These are phyloP conservation scores for Acanthococcus lagerstroemiae DNA, from an alignment of 2,888 invertebrate genomes.

Conservation along the genomic window DNA sequence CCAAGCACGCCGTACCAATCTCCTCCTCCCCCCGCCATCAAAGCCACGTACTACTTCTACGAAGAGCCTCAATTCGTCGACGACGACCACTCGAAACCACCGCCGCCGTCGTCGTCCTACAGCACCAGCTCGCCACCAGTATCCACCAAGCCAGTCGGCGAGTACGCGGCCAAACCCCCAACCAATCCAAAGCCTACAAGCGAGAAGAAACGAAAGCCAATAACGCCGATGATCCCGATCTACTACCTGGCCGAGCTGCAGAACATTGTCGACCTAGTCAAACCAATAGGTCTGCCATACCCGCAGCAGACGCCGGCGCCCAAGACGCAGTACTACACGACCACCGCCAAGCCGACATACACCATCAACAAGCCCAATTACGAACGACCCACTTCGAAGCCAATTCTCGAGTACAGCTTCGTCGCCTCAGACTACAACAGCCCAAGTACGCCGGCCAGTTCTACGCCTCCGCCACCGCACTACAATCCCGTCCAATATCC, in stretches of 20 bases:
- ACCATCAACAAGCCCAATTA: conserved; percentile 31
- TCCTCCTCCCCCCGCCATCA: conserved; percentile 26
- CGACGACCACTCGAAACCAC: conserved; percentile 33
- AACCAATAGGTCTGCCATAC: conserved; percentile 5
- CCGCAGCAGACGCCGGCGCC: conserved; percentile 9
- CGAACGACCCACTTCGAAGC: conserved; percentile 30
- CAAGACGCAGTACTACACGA: conserved; percentile 35
- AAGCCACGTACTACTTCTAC: conserved; percentile 57
- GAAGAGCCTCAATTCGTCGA: conserved; percentile 45
- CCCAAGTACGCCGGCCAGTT: neutral
- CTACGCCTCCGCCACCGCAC: neutral
- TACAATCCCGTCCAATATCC: neutral
- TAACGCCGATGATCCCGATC: conserved; percentile 19
- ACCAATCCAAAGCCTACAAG: neutral
- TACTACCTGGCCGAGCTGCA: conserved; percentile 26
- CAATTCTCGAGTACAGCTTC: conserved; percentile 33
- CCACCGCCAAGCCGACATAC: conserved; percentile 38
- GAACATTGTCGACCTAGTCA: conserved; percentile 15
- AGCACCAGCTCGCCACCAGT: neutral
- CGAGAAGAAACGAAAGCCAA: conserved; percentile 17
- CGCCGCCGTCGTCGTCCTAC: neutral
- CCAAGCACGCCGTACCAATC: conserved; percentile 42
- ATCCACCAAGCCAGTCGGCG: neutral
- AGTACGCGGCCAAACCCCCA: no score
- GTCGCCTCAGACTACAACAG: conserved; percentile 34